These are phyloP conservation scores for Strigamia maritima DNA, from an alignment of 2,888 invertebrate genomes.

Conservation along the genomic window DNA sequence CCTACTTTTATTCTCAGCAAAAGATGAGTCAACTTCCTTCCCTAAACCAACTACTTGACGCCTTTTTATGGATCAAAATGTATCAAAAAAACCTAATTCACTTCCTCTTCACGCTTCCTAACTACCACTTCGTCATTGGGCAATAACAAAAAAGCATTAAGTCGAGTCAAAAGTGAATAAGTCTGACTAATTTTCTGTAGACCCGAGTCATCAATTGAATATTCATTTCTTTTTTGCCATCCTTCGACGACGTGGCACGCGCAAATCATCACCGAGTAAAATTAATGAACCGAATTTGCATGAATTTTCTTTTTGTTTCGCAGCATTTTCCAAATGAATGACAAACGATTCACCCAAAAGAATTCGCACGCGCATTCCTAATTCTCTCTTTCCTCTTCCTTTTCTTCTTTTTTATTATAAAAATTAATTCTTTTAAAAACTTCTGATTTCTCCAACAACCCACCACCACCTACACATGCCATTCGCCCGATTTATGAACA, in stretches of 20 bases:
- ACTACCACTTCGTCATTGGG: not conserved
- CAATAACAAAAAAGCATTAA: not conserved
- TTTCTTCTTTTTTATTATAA: conserved; percentile 5
- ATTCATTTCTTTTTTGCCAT: conserved; percentile 16
- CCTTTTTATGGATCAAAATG: not conserved
- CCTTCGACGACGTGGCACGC: not conserved
- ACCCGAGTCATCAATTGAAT: conserved; percentile 19
- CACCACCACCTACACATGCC: not conserved
- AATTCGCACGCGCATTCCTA: conserved; percentile 28
- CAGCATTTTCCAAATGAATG: conserved; percentile 34
- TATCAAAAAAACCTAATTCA: not conserved
- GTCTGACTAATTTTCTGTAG: not conserved
- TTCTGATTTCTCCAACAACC: conserved; percentile 25
- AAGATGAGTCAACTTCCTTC: not conserved
- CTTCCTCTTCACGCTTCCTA: not conserved
- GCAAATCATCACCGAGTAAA: conserved; percentile 27
- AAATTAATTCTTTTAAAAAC: conserved; percentile 31
- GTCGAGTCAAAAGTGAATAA: not conserved
- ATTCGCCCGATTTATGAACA: conserved; percentile 23
- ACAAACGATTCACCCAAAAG: conserved; percentile 28
- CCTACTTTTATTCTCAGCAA: not conserved
- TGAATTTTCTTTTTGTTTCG: conserved; percentile 32
- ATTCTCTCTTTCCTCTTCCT: conserved; percentile 20
- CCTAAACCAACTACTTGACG: not conserved
- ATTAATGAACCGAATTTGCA: conserved; percentile 34